Evolutionary conservation across 2,113 vertebrate genomes (phyloP).

Genomic region (Istiophorus platypterus): DNA sequence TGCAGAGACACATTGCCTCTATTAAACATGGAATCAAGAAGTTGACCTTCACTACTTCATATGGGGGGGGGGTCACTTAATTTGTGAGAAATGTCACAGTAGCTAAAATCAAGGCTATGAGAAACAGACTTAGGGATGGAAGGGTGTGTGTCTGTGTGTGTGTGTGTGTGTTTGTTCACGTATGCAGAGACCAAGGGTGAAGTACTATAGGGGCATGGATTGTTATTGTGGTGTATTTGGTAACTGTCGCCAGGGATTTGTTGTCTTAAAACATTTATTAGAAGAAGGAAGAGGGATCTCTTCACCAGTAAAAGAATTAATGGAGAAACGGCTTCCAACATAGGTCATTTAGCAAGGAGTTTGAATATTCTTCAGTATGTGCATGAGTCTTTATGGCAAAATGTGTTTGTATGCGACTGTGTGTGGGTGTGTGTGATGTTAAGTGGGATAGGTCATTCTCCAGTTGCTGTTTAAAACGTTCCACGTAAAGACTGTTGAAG

Average conservation of each 20-base stretch:
- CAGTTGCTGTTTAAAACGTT: not conserved
- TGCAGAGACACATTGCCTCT: constrained; percentile 32
- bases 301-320: constrained; percentile 9
- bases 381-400: not conserved
- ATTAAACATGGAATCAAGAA: constrained; percentile 56
- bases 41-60: constrained; percentile 42
- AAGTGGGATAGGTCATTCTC: constrained; percentile 1
- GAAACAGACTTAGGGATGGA: constrained; percentile 59
- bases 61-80: too few relatives aligned
- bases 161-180: constrained; percentile 8
- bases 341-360: constrained; percentile 3
- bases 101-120: constrained; percentile 74
- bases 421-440: constrained; percentile 5
- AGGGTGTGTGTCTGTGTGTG: constrained; percentile 1
- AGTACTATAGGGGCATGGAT: not conserved
- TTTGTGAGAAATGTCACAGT: constrained; percentile 81
- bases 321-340: constrained; percentile 6
- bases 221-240: not conserved
- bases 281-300: not conserved
- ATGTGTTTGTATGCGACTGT: not conserved
- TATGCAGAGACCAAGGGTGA: not conserved
- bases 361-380: not conserved
- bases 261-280: not conserved
- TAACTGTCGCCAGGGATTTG: not conserved
- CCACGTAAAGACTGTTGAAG: constrained; percentile 13